phyloP scores from a whole-genome alignment of 2,888 invertebrate genomes.

The Eupithecia vulgata region DNA sequence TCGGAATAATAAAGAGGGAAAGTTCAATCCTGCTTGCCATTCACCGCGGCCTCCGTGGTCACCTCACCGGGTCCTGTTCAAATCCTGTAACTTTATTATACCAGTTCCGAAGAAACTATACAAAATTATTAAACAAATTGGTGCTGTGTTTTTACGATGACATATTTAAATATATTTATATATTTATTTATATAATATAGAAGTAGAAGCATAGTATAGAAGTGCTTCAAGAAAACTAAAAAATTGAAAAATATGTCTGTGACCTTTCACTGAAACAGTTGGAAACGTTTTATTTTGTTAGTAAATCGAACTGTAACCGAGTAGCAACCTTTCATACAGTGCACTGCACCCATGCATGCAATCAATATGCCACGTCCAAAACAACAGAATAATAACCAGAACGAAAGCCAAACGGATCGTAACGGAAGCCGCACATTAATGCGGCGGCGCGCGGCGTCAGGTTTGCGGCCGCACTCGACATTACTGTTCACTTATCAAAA shows the following conservation, averaged over 20 bases:
- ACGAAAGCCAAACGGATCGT: neutral
- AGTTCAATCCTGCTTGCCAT: conserved; percentile 11
- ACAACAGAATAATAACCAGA: neutral
- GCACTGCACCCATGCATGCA: neutral
- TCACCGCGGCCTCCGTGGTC: neutral
- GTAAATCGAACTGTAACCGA: neutral
- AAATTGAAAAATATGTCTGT: no score
- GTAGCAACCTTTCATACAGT: neutral
- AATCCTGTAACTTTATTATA: neutral
- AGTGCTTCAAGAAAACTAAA: no score
- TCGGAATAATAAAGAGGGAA: conserved; percentile 27
- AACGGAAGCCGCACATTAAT: neutral
- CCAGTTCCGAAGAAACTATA: neutral
- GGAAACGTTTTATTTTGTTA: no score
- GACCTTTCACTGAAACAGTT: no score
- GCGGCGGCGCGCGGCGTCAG: neutral
- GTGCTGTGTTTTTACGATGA: neutral
- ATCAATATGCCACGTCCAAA: neutral
- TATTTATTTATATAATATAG: no score
- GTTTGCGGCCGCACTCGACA: neutral
- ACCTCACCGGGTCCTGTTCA: neutral
- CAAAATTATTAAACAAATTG: neutral
- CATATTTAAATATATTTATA: no score
- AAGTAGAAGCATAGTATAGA: no score
- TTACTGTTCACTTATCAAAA: neutral